Base-by-base conservation (phyloP, 2,113 vertebrate genomes). In the Platichthys stellatus region DNA sequence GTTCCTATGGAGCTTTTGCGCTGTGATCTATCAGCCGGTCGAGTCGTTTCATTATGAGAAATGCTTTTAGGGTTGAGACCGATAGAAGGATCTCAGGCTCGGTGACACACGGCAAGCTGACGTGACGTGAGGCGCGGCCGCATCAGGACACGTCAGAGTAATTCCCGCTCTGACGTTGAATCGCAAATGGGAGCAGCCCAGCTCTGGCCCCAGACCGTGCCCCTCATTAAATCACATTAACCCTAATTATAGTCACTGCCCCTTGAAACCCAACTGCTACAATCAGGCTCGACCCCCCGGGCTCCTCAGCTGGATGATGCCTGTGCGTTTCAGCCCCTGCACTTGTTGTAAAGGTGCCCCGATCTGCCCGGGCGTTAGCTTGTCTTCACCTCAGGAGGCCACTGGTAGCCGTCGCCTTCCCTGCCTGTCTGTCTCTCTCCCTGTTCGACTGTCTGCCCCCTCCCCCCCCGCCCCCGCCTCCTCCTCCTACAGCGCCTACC, bases 141-240 rank as follows among this genome's bases (percentile, higher is more conserved):
- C 74, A 54, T 83, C 76, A 0, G 67, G 49, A 72, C 64, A 66
- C 57, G 89, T 90, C 89, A 71, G 57, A 85, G 63, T 74, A 72
- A 92, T 93, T 90, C 72, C 35, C 64, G 2, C 76, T 69, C 74
- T 84, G 89, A 90, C 71, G 28, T 86, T 87, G 89, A 91, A 43
- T 78, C 47, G 43, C 2, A 3, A 76, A 76, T 81, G 13, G 53
- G 74, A 81, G 62, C 38, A 8, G 74, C 51, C 74, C 51, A 2
- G 60, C 21, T 77, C 51, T 18, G 3, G 74, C 81, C 81, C 47
- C 51, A 15, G 31, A 80, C 62, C 69, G 43, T 77, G 86, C 18
- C 78, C 87, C 80, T 88, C 87, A 78, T 91, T 91, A 88, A 87
- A 78, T 89, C 84, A 82, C 88, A 86, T 92, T 92, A 93, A 92